Conservation (phyloP, 2,888 invertebrate species). For the Plebejus melissa region DNA sequence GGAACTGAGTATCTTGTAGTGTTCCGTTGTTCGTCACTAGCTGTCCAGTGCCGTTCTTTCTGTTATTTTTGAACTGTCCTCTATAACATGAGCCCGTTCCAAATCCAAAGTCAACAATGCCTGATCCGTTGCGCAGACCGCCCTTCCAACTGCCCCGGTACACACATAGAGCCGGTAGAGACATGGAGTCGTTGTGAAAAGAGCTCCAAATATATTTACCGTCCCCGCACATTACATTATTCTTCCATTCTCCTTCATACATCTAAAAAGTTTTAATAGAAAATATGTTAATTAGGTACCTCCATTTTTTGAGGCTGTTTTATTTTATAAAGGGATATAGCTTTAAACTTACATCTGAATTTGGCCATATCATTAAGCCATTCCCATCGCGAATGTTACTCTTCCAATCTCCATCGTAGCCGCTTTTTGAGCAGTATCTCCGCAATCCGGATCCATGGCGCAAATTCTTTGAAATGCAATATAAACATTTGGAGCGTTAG, state of each 20-base stretch:
- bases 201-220: conserved; percentile 80
- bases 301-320: background rate
- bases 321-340: background rate
- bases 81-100: conserved; percentile 76
- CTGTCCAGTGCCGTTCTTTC: conserved; percentile 77
- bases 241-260: conserved; percentile 80
- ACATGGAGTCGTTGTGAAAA: conserved; percentile 71
- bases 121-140: conserved; percentile 74
- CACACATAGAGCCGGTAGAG: conserved; percentile 70
- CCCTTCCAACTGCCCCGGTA: conserved; percentile 79
- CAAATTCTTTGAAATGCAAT: conserved; percentile 48
- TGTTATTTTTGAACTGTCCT: conserved; percentile 76
- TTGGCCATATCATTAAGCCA: conserved; percentile 80
- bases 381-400: conserved; percentile 72
- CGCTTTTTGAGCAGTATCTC: conserved; percentile 59
- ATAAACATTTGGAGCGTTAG: background rate
- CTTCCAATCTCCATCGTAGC: conserved; percentile 79
- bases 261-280: conserved; percentile 51
- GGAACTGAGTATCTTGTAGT: conserved; percentile 69
- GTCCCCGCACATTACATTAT: conserved; percentile 76
- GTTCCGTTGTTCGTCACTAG: conserved; percentile 79
- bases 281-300: too few relatives aligned
- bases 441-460: conserved; percentile 64
- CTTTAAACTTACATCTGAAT: conserved; percentile 72
- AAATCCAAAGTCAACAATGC: conserved; percentile 69